A percentile compares a stretch with the other conserved stretches of the same genome.
Conservation (phyloP, 2,797 vertebrate genomes). For the Cichlasoma orientale region DNA sequence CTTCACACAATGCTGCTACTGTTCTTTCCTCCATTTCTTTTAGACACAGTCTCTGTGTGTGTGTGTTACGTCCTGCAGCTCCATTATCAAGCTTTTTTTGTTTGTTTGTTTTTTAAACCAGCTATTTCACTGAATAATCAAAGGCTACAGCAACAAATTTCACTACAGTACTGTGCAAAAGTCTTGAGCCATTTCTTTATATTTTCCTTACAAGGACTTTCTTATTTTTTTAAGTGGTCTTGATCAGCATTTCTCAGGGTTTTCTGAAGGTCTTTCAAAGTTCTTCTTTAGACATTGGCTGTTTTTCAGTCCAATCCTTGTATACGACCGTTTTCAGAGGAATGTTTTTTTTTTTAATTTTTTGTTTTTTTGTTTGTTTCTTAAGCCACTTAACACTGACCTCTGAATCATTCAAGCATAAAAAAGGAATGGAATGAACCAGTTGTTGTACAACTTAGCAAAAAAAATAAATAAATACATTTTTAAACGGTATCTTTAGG, state of each 20-base stretch:
- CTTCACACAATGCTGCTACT: constrained; percentile 13
- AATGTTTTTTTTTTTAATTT: background rate
- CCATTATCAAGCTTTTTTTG: too few relatives aligned
- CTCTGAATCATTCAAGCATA: too few relatives aligned
- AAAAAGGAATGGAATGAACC: too few relatives aligned
- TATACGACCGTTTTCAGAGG: background rate
- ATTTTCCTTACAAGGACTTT: too few relatives aligned
- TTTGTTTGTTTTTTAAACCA: constrained; percentile 14
- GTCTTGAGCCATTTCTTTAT: too few relatives aligned
- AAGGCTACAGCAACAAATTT: constrained; percentile 19
- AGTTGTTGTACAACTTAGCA: background rate
- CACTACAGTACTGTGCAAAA: too few relatives aligned
- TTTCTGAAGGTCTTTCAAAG: background rate
- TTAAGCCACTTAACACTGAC: too few relatives aligned
- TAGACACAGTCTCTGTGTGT: background rate
- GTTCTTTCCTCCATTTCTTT: constrained; percentile 21
- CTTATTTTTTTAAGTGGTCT: too few relatives aligned
- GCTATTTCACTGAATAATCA: constrained; percentile 17
- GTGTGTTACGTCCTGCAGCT: constrained; percentile 17
- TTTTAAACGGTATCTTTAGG: background rate
- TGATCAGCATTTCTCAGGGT: background rate
- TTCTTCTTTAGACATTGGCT: background rate
- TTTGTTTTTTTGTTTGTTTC: background rate
- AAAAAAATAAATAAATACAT: too few relatives aligned
- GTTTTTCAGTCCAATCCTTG: background rate